Base-by-base conservation (phyloP, 2,113 vertebrate species). In the Cinclus mexicanus region DNA sequence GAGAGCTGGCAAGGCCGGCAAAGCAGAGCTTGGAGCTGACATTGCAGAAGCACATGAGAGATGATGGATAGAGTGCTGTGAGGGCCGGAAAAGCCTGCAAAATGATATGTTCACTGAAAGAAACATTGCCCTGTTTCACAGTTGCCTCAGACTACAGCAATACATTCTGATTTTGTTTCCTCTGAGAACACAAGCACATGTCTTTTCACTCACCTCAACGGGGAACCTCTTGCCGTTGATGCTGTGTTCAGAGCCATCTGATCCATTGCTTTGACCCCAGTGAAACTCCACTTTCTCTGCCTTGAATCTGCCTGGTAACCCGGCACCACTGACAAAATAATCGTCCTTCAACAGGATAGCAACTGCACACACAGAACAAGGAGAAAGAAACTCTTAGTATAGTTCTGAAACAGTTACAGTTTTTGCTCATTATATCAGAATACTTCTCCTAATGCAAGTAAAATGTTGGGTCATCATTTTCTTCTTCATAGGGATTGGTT, bases 251-350 rank as follows among this genome's bases (percentile, higher is more conserved):
- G 99, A 99, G 80, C 99, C 99, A 0, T 98, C 98, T 0, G 99
- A 99, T 65, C 98, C 99, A 8, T 99, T 99, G 97, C 98, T 99
- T 50, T 99, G 99, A 77, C 99, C 99, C 99, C 99, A 99, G 90
- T 99, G 99, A 96, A 99, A 99, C 94, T 99, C 99, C 83, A 99
- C 98, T 98, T 99, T 99, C 96, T 99, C 99, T 2, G 99, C 99
- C 95, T 99, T 99, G 97, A 99, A 99, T 95, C 99, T 98, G 70
- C 99, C 99, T 0, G 99, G 99, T 69, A 99, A 96, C 39, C 99
- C 99, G 0, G 99, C 99, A 25, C 99, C 99, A 7, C 98, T 98
- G 95, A 99, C 98, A 92, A 99, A 99, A 97, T 99, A 99, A 95
- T 99, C 98, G 21, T 99, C 99, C 97, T 99, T 99, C 95, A 99